Conservation (phyloP, 2,113 vertebrate species). For the Pomatostomus ruficeps region DNA sequence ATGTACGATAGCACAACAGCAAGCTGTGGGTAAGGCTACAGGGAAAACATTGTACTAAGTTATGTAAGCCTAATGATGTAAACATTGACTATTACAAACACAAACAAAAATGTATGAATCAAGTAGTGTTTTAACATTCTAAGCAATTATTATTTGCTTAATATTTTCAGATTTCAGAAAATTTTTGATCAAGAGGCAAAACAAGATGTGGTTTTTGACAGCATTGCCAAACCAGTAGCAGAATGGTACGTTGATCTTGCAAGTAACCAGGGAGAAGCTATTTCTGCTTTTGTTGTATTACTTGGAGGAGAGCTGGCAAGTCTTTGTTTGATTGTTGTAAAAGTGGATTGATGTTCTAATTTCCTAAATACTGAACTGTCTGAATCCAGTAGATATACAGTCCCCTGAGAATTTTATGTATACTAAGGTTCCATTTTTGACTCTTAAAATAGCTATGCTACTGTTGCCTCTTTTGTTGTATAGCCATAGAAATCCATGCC, state of each 20-base stretch:
- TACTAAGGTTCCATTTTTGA: background rate
- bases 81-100: conserved; percentile 54
- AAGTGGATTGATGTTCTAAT: background rate
- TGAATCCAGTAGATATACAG: background rate
- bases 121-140: conserved; percentile 51
- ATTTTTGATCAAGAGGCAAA: conserved; percentile 88
- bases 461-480: background rate
- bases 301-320: background rate
- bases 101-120: conserved; percentile 57
- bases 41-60: conserved; percentile 69
- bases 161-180: conserved; percentile 87
- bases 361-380: background rate
- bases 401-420: background rate
- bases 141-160: conserved; percentile 56
- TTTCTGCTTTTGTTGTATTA: background rate
- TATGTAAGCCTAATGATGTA: conserved; percentile 71
- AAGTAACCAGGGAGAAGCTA: background rate
- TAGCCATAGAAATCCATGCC: background rate
- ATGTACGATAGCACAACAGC: conserved; percentile 57
- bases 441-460: background rate
- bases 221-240: conserved; percentile 89
- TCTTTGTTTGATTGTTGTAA: background rate
- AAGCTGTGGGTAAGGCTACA: conserved; percentile 60
- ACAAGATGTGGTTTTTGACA: conserved; percentile 91
- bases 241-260: conserved; percentile 81